These are phyloP conservation scores for Apogon talboti DNA, from an alignment of 2,797 vertebrate genomes.

Conservation along the genomic window DNA sequence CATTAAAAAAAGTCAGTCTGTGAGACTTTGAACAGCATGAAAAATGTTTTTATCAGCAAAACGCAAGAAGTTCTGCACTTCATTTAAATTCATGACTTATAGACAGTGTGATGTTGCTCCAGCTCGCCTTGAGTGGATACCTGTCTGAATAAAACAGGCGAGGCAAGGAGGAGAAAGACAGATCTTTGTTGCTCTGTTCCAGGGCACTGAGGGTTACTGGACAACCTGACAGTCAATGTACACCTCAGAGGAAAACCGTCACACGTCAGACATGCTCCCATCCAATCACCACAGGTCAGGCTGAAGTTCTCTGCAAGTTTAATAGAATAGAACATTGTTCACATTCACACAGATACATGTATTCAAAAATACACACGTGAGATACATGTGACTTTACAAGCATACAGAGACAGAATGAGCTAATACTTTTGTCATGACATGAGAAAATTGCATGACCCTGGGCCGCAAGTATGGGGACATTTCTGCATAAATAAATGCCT, in stretches of 20 bases:
- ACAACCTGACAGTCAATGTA: constrained; percentile 40
- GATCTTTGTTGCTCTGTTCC: constrained; percentile 41
- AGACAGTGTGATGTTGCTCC: neutral
- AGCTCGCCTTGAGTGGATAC: constrained; percentile 12
- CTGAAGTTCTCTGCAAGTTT: constrained; percentile 18
- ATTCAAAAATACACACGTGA: neutral
- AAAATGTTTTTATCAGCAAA: constrained; percentile 8
- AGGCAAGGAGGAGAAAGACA: constrained; percentile 1
- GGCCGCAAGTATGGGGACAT: neutral
- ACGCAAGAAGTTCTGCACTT: neutral
- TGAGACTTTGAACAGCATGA: constrained; percentile 13
- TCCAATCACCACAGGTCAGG: constrained; percentile 88
- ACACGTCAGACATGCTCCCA: constrained; percentile 64
- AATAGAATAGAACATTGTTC: neutral
- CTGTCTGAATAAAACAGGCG: constrained; percentile 24
- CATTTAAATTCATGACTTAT: constrained; percentile 18
- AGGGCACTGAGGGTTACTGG: constrained; percentile 57
- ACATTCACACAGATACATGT: neutral
- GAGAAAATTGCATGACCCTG: constrained; percentile 31
- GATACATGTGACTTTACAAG: constrained; percentile 3
- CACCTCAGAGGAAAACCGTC: constrained; percentile 64
- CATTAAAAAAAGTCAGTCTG: neutral
- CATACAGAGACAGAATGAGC: constrained; percentile 1
- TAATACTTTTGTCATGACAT: constrained; percentile 7
- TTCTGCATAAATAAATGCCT: neutral